Percentiles rank a stretch among this genome's conserved stretches.
phyloP scores from a whole-genome alignment of 2,888 invertebrate genomes.

The Gandaritis pyraliata region DNA sequence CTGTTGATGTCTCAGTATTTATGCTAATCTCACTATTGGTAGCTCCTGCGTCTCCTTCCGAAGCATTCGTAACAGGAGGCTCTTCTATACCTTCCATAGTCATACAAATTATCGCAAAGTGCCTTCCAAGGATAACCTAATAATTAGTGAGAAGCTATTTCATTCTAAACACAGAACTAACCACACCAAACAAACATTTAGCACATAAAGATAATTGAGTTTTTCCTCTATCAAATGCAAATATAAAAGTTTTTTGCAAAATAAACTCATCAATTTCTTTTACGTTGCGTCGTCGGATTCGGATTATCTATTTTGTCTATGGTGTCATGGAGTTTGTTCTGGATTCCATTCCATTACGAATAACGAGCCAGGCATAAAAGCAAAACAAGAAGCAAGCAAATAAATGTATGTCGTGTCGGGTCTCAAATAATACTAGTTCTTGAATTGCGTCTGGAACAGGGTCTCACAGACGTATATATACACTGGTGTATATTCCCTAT shows the following conservation, averaged over 20 bases:
- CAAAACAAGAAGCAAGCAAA: too few species aligned
- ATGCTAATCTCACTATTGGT: slow-evolving; percentile 47
- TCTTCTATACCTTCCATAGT: slow-evolving; percentile 55
- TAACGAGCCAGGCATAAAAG: too few species aligned
- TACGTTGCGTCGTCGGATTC: slow-evolving; percentile 58
- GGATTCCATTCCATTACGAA: too few species aligned
- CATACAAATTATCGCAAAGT: slow-evolving; percentile 25
- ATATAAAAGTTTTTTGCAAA: slow-evolving; percentile 38
- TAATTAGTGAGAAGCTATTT: slow-evolving; percentile 10
- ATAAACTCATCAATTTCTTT: slow-evolving; percentile 43
- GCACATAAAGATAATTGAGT: not conserved
- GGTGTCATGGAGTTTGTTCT: slow-evolving; percentile 6
- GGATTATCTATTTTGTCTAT: slow-evolving; percentile 37
- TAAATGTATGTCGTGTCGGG: too few species aligned
- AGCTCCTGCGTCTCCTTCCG: slow-evolving; percentile 55
- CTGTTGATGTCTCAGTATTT: slow-evolving; percentile 46
- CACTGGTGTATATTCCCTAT: too few species aligned
- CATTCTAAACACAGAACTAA: slow-evolving; percentile 15
- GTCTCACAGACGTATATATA: too few species aligned
- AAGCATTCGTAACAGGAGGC: slow-evolving; percentile 49
- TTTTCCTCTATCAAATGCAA: slow-evolving; percentile 12
- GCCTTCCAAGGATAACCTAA: slow-evolving; percentile 46
- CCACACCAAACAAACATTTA: slow-evolving; percentile 5
- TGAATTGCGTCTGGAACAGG: too few species aligned
- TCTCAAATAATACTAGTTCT: too few species aligned